Conservation (phyloP, 2,113 vertebrate species). For the Raja brachyura region DNA sequence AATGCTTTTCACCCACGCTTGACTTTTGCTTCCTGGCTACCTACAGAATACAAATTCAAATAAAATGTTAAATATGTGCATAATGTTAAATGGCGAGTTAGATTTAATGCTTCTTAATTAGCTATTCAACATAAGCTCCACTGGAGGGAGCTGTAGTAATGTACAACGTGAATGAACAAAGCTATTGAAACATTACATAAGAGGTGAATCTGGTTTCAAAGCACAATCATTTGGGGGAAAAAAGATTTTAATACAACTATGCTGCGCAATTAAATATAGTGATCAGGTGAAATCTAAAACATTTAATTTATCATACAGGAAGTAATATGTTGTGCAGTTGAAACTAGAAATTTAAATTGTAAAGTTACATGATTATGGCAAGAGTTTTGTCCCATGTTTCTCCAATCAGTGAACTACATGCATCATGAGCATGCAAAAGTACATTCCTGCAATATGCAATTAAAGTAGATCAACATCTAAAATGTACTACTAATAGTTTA, state of each 20-base stretch:
- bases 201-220: not conserved
- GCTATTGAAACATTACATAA: not conserved
- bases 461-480: not conserved
- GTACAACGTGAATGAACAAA: not conserved
- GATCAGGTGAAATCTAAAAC: not conserved
- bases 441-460: not conserved
- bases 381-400: not conserved
- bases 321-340: not conserved
- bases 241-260: not conserved
- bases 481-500: not conserved
- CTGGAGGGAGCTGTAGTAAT: slow-evolving; percentile 30
- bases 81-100: not conserved
- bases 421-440: not conserved
- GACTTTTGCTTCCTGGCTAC: not conserved
- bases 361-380: not conserved
- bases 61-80: not conserved
- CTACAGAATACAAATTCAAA: not conserved
- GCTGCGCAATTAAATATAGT: not conserved
- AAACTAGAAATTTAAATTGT: not conserved
- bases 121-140: not conserved
- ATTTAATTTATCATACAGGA: not conserved
- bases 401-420: not conserved
- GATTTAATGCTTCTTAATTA: not conserved
- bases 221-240: not conserved
- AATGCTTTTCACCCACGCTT: not conserved